Evolutionary conservation across 2,888 invertebrate species (phyloP).

Genomic region (Andrena hattorfiana): DNA sequence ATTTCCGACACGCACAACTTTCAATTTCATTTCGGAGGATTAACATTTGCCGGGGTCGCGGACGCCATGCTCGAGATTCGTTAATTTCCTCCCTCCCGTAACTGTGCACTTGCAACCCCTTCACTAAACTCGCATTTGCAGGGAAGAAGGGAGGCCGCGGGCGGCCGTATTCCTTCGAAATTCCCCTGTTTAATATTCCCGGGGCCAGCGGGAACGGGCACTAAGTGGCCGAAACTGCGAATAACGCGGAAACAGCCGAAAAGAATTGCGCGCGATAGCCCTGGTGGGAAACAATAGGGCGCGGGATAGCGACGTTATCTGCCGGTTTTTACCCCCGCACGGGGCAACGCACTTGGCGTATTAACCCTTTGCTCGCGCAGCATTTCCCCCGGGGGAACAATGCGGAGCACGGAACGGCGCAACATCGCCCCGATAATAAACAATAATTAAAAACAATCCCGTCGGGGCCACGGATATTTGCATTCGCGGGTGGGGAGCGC

Average conservation of each 20-base stretch:
- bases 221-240: constrained; percentile 16
- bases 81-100: constrained; percentile 40
- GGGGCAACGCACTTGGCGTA: constrained; percentile 38
- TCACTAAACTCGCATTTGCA: constrained; percentile 3
- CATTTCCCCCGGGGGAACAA: constrained; percentile 42
- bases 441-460: constrained; percentile 65
- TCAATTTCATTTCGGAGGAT: neutral
- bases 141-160: no score
- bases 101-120: neutral
- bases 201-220: neutral
- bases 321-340: constrained; percentile 20
- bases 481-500: neutral
- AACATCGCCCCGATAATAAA: constrained; percentile 57
- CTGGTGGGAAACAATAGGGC: constrained; percentile 27
- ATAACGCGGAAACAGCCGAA: constrained; percentile 15
- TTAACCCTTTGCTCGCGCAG: constrained; percentile 46
- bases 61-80: neutral
- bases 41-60: neutral
- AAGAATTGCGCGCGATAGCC: constrained; percentile 40
- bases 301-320: constrained; percentile 22
- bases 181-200: constrained; percentile 37
- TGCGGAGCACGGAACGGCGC: constrained; percentile 19
- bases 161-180: constrained; percentile 14
- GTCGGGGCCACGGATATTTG: constrained; percentile 39
- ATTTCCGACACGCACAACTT: neutral